A percentile compares a stretch with the other conserved stretches of the same genome.
phyloP scores from a whole-genome alignment of 2,113 vertebrate genomes.

The Amia ocellicauda region DNA sequence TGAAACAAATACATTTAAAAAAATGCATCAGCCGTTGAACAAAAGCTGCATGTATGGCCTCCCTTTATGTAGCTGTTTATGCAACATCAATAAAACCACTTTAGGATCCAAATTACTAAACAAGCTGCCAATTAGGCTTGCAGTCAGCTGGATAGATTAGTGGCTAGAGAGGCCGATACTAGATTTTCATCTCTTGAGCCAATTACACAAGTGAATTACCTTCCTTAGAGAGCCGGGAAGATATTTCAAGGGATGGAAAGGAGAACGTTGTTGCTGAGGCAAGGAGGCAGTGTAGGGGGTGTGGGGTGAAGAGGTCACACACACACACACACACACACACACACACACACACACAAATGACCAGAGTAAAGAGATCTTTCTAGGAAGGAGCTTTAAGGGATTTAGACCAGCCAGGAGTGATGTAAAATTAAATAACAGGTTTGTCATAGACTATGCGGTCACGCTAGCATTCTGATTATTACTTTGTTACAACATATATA shows the following conservation, averaged over 20 bases:
- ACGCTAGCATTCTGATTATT: neutral
- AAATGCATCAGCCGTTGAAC: conserved; percentile 41
- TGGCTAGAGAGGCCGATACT: conserved; percentile 66
- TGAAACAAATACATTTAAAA: conserved; percentile 5
- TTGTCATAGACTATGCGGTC: too few relatives aligned
- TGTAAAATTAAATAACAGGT: too few relatives aligned
- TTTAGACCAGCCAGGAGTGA: conserved; percentile 41
- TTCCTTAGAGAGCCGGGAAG: conserved; percentile 59
- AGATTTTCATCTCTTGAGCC: conserved; percentile 82
- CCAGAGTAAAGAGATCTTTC: conserved; percentile 49
- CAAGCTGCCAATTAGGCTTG: conserved; percentile 82
- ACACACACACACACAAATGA: conserved; percentile 44
- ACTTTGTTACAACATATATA: too few relatives aligned
- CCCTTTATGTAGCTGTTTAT: conserved; percentile 70
- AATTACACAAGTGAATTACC: conserved; percentile 76
- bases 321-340: conserved; percentile 4
- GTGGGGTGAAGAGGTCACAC: conserved; percentile 42
- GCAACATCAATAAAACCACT: conserved; percentile 78
- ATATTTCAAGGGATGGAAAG: conserved; percentile 49
- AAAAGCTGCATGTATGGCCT: conserved; percentile 59
- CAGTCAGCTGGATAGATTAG: conserved; percentile 80
- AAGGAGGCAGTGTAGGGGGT: conserved; percentile 42
- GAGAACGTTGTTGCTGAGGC: conserved; percentile 37
- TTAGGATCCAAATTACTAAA: conserved; percentile 82
- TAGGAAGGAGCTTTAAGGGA: conserved; percentile 59